Evolutionary conservation across 2,113 vertebrate genomes (phyloP), one percentile per base, ranked within the genome.

Genomic region (Lampris megalopsis): DNA sequence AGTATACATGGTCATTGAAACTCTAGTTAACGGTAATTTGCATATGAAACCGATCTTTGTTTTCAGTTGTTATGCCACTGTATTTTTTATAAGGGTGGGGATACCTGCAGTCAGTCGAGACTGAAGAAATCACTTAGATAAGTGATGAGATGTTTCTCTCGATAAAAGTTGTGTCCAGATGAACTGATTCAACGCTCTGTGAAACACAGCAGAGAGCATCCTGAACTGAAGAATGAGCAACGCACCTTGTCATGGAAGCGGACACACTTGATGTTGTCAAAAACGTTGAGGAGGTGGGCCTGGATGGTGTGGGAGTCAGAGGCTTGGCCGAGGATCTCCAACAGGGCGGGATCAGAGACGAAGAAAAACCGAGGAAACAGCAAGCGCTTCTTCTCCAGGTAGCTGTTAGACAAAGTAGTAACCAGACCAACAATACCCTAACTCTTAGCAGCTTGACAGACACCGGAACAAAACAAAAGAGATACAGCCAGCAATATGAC

Each of bases 291-390:
- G 59, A 99, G 93, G 79, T 99, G 97, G 13, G 96, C 95, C 84
- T 99, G 97, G 77, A 99, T 99, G 3, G 94, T 97, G 90, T 99
- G 98, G 1, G 96, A 95, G 84, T 99, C 96, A 0, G 98, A 99
- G 0, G 97, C 97, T 87, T 99, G 97, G 38, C 98, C 98, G 85
- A 99, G 94, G 77, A 99, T 99, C 92, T 99, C 98, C 80, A 99
- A 89, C 13, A 99, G 95, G 5, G 96, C 95, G 0, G 98, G 97
- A 82, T 99, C 98, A 0, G 98, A 99, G 49, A 99, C 97, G 0
- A 99, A 99, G 93, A 99, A 99, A 91, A 99, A 99, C 3, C 97
- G 95, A 68, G 97, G 98, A 79, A 99, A 99, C 1, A 96, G 90
- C 10, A 98, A 92, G 0, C 98, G 95, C 57, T 99, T 99, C 87